Conservation (phyloP, 2,113 vertebrate species). For the Planiliza haematocheilus region DNA sequence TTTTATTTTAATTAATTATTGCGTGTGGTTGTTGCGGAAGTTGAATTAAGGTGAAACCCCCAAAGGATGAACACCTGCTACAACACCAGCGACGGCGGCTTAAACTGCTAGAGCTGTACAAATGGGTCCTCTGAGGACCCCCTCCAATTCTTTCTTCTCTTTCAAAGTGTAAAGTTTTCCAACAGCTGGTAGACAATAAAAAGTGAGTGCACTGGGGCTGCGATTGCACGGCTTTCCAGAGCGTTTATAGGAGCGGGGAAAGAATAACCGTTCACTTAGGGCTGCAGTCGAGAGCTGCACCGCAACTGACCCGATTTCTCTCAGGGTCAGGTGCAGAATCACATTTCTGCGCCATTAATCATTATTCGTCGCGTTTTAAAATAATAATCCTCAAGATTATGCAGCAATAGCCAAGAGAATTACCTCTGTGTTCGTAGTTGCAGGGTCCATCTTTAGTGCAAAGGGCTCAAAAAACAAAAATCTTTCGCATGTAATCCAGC, state of each 20-base stretch:
- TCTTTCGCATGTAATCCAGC: no score
- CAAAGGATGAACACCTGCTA: slow-evolving; percentile 68
- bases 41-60: slow-evolving; percentile 61
- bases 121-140: slow-evolving; percentile 74
- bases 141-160: slow-evolving; percentile 63
- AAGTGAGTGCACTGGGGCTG: slow-evolving; percentile 57
- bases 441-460: no score
- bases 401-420: no score
- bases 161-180: slow-evolving; percentile 71
- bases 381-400: no score
- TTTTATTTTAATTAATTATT: slow-evolving; percentile 5
- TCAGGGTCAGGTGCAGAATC: background rate
- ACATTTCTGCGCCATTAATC: background rate
- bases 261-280: slow-evolving; percentile 35
- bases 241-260: slow-evolving; percentile 48
- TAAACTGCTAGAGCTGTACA: slow-evolving; percentile 72
- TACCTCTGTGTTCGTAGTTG: no score
- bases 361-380: background rate
- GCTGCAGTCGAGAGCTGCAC: slow-evolving; percentile 30
- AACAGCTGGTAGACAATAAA: slow-evolving; percentile 79
- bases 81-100: slow-evolving; percentile 42
- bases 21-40: slow-evolving; percentile 26
- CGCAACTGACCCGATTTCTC: slow-evolving; percentile 51
- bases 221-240: slow-evolving; percentile 62
- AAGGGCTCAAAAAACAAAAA: no score